Base-by-base conservation (phyloP, 2,888 invertebrate species). In the Dendrolimus houi region DNA sequence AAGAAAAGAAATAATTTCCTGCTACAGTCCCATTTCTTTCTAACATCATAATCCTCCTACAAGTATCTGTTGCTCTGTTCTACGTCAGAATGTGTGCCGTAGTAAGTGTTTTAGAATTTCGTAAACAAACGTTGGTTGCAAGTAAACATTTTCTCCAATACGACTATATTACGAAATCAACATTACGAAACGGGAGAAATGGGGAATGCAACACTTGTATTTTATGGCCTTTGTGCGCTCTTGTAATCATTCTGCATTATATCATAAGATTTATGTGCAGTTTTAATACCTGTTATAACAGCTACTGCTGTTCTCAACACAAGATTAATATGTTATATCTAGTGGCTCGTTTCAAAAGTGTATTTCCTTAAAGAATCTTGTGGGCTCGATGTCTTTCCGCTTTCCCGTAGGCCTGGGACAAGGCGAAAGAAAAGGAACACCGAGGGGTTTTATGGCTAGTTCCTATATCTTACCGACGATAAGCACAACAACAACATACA, bases 81-180 rank as follows among this genome's bases (percentile, higher is more conserved):
- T 61, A 58, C 57, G 59, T 60, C 57, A 60, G 60, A 52, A 59
- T 57, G 56, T 57, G 58, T 61, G 60, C 60, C 58, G 59, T 58
- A 58, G 60, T 57, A 60, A 59, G 57, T 60, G 60, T 56, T 53
- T 59, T 61, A 60, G 58, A 57, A 56, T 60, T 56, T 58, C 56
- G 57, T 63, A 63, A 63, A 63, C 61, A 47, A 47, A 47, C 47
- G 47, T 29, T 29, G 47, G 9, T 47, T 47, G 47, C 12, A 12
- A 2, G 9, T 47, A 47, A 9, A 47, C 47, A 47, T 47, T 12
- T 47, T 47, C 29, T 29, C 9, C 47, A 12, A 47, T 29, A 47
- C 47, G 47, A 47, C 47, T 47, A 47, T 47, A 47, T 47, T 47
- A 47, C 47, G 47, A 47, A 12, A 47, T 47, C 47, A 47, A 47